Evolutionary conservation across 2,113 vertebrate species (phyloP), one percentile per base, ranked within the genome.

Genomic region (Colossoma macropomum): DNA sequence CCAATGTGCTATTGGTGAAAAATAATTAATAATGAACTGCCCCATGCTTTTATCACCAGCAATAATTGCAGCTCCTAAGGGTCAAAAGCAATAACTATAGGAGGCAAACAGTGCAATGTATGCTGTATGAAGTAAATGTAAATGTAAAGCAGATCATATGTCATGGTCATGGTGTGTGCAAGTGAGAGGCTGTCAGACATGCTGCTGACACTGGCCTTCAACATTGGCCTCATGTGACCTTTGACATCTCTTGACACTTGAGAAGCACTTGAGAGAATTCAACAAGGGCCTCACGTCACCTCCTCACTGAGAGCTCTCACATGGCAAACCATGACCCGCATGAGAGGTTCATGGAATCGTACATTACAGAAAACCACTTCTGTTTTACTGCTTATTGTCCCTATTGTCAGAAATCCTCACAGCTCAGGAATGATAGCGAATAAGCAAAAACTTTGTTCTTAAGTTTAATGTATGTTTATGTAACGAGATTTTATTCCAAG

Each of bases 181-280:
- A 28, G 41, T 69, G 27, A 48, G 25, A 25, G 1, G n/a, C 28
- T 17, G 62, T 59, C 48, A 56, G 62, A 21, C 23, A 77, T 48
- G 60, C 50, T 76, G 63, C 75, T 77, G 65, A 60, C 54, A 60
- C 34, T 70, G 19, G 54, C 28, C 28, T 12, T 25, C 11, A n/a
- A 12, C 4, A 60, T 1, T 27, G n/a, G 25, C 10, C 59, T 25
- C 2, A 50, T 50, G 34, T 66, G 38, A 82, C 50, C 54, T 77
- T 77, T 32, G 25, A 59, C 27, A 69, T 45, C 62, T 68, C 50
- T 28, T 21, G 63, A 41, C 48, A 79, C 65, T 56, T n/a, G 50
- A 79, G 28, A 79, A 68, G 59, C 48, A 25, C 12, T 69, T 56
- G 77, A 70, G 28, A 25, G 45, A 52, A 12, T 52, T 16, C 62